Conservation (phyloP, 2,888 invertebrate genomes). For the Agrochola lychnidis region DNA sequence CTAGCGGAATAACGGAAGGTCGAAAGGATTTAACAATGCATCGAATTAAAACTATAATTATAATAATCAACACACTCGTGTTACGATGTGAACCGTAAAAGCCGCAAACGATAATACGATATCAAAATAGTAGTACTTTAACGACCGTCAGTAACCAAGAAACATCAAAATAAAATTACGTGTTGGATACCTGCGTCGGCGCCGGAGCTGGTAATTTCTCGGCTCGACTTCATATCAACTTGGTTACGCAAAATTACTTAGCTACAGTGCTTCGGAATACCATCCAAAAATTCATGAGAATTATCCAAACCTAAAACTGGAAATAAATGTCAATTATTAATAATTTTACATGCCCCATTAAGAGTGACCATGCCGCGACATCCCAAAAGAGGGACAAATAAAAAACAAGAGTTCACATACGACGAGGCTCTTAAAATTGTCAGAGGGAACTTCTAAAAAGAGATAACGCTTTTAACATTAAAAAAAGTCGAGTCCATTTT, state of each 20-base stretch:
- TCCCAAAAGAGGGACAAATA: slow-evolving; percentile 67
- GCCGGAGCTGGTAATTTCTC: slow-evolving; percentile 11
- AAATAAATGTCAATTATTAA: slow-evolving; percentile 76
- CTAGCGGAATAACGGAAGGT: neutral
- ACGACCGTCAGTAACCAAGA: slow-evolving; percentile 32
- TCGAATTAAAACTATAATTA: slow-evolving; percentile 27
- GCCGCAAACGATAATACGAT: slow-evolving; percentile 39
- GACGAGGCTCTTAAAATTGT: slow-evolving; percentile 83
- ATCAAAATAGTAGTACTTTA: slow-evolving; percentile 37
- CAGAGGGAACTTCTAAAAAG: slow-evolving; percentile 83
- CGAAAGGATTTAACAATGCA: slow-evolving; percentile 2
- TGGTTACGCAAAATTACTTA: slow-evolving; percentile 35
- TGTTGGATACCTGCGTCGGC: slow-evolving; percentile 23
- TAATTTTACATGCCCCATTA: slow-evolving; percentile 83
- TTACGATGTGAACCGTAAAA: slow-evolving; percentile 30
- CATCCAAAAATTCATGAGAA: slow-evolving; percentile 42
- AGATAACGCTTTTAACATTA: slow-evolving; percentile 83
- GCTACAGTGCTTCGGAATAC: slow-evolving; percentile 10
- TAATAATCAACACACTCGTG: slow-evolving; percentile 4
- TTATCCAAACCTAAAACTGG: slow-evolving; percentile 48
- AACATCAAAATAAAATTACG: slow-evolving; percentile 47
- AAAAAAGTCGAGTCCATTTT: slow-evolving; percentile 83
- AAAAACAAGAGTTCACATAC: slow-evolving; percentile 76
- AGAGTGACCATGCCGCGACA: slow-evolving; percentile 70
- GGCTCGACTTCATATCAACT: slow-evolving; percentile 8